Evolutionary conservation across 2,113 vertebrate genomes (phyloP), one percentile per base, ranked within the genome.

Genomic region (Heloderma charlesbogerti): DNA sequence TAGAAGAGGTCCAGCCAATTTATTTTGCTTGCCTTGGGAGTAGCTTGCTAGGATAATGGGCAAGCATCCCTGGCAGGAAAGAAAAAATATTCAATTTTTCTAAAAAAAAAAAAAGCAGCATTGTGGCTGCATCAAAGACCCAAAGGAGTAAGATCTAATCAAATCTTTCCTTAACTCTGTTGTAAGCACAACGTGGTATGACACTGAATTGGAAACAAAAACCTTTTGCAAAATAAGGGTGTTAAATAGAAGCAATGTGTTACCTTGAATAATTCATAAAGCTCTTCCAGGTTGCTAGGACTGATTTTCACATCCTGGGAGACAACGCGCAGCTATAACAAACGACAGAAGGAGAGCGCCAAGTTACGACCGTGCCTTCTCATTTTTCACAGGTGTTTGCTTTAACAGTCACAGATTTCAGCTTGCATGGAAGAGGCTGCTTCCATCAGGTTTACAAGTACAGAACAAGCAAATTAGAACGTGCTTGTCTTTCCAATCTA

Each of bases 251-350:
- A 92, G 92, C 1, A 18, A 77, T 67, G 92, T 5, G n/a, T 78
- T 97, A 99, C 99, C 98, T 99, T 99, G 97, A 99, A 99, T 92
- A 99, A 97, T 84, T 98, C 95, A 94, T 99, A 99, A 91, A 99
- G 98, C 84, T 99, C 98, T 83, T 99, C 98, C 93, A 99, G 96
- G 90, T 99, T 98, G 86, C 96, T 94, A 63, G 96, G 92, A 90
- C 92, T 98, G 93, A 99, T 98, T 95, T 97, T 97, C 92, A 99
- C 98, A 88, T 99, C 99, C 94, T 99, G 98, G 86, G 98, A 98
- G 86, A 99, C 98, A 91, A 99, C 98, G 79, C 99, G 98, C 43
- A 99, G 96, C 99, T 99, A 95, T 95, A 93, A 96, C n/a, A 95
- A 84, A 96, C 88, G 91, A 87, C 91, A 43, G 88, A 91, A 92